Evolutionary conservation across 2,113 vertebrate genomes (phyloP).

Genomic region (Menidia beryllina): DNA sequence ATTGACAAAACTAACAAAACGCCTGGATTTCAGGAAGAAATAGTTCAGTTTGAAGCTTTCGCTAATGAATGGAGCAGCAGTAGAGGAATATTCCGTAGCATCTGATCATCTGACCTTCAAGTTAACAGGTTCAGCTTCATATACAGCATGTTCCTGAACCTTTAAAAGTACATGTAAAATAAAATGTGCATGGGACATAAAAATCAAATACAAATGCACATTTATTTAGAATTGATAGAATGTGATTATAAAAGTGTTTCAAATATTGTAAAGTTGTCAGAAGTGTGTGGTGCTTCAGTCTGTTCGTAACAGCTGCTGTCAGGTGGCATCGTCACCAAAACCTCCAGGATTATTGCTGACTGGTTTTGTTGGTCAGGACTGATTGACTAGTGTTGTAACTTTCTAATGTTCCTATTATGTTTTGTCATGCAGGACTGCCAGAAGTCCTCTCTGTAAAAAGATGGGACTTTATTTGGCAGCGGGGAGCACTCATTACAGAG

Average conservation of each 20-base stretch:
- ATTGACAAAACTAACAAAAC: not conserved
- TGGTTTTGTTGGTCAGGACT: not conserved
- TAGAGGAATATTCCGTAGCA: slow-evolving; percentile 9
- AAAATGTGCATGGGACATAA: slow-evolving; percentile 29
- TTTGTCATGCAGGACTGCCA: not conserved
- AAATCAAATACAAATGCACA: slow-evolving; percentile 38
- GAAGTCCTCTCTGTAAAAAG: slow-evolving; percentile 15
- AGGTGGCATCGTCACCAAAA: slow-evolving; percentile 9
- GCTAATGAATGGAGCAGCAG: slow-evolving; percentile 32
- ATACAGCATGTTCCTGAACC: slow-evolving; percentile 10
- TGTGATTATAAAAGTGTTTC: slow-evolving; percentile 33
- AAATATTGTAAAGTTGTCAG: slow-evolving; percentile 22
- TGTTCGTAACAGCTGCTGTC: not conserved
- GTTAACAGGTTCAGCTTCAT: slow-evolving; percentile 20
- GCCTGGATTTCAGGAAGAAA: not conserved
- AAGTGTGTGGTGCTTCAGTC: slow-evolving; percentile 10
- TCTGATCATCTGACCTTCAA: slow-evolving; percentile 22
- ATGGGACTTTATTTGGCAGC: slow-evolving; percentile 49
- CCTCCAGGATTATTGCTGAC: not conserved
- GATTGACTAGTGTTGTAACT: slow-evolving; percentile 48
- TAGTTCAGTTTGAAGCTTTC: slow-evolving; percentile 20
- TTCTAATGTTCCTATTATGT: not conserved
- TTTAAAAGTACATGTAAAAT: slow-evolving; percentile 31
- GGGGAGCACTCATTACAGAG: not conserved
- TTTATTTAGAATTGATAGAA: slow-evolving; percentile 17